A percentile compares a stretch with the other conserved stretches of the same genome.
These are phyloP conservation scores for Pelobates fuscus DNA, from an alignment of 2,113 vertebrate genomes.

Conservation along the genomic window DNA sequence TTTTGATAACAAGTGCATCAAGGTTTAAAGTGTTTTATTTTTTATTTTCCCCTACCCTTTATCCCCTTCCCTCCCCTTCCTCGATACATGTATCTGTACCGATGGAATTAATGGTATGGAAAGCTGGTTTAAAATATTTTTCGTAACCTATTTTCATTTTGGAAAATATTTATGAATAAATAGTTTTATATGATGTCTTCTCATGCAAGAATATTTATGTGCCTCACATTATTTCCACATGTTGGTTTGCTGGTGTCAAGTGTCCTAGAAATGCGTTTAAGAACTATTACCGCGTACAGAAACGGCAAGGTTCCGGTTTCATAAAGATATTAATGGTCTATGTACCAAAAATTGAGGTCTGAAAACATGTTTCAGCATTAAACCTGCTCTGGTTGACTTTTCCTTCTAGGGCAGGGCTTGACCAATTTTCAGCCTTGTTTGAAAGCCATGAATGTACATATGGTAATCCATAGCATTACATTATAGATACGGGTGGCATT, in stretches of 20 bases:
- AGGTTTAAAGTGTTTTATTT: constrained; percentile 48
- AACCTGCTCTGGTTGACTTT: too few relatives aligned
- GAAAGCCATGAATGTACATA: too few relatives aligned
- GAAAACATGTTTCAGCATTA: too few relatives aligned
- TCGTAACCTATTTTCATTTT: constrained; percentile 77
- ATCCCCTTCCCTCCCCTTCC: constrained; percentile 36
- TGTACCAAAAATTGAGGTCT: too few relatives aligned
- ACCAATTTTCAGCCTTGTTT: too few relatives aligned
- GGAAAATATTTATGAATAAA: constrained; percentile 78
- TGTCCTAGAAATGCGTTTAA: too few relatives aligned
- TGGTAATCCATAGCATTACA: too few relatives aligned
- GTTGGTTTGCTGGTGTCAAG: not conserved
- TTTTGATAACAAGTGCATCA: constrained; percentile 52
- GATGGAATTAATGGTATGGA: constrained; percentile 49
- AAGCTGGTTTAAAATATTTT: constrained; percentile 63
- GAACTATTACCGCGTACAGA: too few relatives aligned
- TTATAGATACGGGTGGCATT: too few relatives aligned
- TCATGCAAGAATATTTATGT: constrained; percentile 52
- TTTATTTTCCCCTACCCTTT: constrained; percentile 43
- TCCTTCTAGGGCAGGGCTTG: too few relatives aligned
- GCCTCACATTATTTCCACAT: constrained; percentile 22
- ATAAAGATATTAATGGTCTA: too few relatives aligned
- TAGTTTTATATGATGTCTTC: constrained; percentile 72
- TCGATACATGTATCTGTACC: constrained; percentile 52
- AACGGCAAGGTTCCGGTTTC: too few relatives aligned